Evolutionary conservation across 2,888 invertebrate species (phyloP), one percentile per base, ranked within the genome.

Genomic region (Iphiclides podalirius): DNA sequence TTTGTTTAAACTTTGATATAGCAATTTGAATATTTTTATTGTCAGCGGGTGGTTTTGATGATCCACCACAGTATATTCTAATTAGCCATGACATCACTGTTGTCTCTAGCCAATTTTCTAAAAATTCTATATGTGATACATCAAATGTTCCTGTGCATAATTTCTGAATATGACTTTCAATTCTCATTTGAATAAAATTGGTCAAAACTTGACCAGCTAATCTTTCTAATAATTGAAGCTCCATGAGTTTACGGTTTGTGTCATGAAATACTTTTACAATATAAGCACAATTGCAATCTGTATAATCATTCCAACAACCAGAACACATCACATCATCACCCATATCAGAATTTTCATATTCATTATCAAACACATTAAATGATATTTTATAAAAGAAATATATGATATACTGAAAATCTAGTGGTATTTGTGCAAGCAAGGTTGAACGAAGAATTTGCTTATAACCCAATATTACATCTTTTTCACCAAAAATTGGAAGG

Each of bases 81-180:
- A 92, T 93, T 16, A 98, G 75, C 98, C 98, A 98, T 16, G 93
- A 93, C 75, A 97, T 92, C 0, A 98, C 94, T 41, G 95, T 94
- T 8, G 92, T 93, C 55, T 96, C 93, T 1, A 98, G 89, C 98
- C 98, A 98, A 92, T 91, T 91, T 82, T 96, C 94, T 12, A 98
- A 82, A 45, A 90, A 89, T n/a, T 88, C 84, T 42, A 97, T 90
- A 66, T 95, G 95, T 3, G 95, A 94, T 13, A 92, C 91, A 82
- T 97, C 95, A 85, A 96, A 97, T 63, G 94, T 94, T 20, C 95
- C 96, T 62, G 95, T 94, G 68, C 97, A 97, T 0, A 93, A 92
- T 63, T 93, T 93, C 64, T 93, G 92, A n/a, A 98, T 95, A 67
- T 97, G 94, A 56, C 91, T 90, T 70, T 95, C 93, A 57, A 98